A percentile compares a stretch with the other conserved stretches of the same genome.
Evolutionary conservation across 2,113 vertebrate genomes (phyloP).

Genomic region (Chloropsis hardwickii): DNA sequence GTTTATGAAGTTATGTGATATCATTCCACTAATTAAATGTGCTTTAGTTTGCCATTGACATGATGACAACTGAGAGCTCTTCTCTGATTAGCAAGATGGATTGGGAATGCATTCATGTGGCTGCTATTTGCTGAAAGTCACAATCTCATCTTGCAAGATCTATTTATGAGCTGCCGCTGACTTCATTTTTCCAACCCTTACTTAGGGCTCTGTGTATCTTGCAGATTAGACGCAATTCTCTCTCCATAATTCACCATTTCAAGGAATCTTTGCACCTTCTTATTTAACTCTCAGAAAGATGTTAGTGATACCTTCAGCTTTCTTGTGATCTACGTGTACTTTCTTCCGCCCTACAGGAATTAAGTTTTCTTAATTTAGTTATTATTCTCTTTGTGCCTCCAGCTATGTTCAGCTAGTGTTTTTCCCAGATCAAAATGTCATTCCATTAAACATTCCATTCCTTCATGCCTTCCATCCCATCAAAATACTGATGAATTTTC

Average conservation of each 20-base stretch:
- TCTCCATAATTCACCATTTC: background rate
- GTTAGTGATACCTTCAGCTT: background rate
- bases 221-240: background rate
- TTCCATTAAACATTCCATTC: slow-evolving; percentile 58
- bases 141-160: background rate
- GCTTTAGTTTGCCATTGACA: background rate
- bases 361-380: background rate
- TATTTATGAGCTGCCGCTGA: background rate
- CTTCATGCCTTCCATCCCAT: slow-evolving; percentile 44
- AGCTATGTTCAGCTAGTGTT: background rate
- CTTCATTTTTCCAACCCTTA: background rate
- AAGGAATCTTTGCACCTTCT: background rate
- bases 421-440: slow-evolving; percentile 37
- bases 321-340: background rate
- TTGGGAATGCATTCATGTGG: background rate
- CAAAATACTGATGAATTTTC: slow-evolving; percentile 59
- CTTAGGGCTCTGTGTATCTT: background rate
- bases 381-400: background rate
- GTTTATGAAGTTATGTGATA: background rate
- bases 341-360: background rate
- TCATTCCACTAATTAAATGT: background rate
- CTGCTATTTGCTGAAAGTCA: background rate
- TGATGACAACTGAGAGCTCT: background rate
- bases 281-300: background rate
- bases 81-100: background rate